These are phyloP conservation scores for Galaxea fascicularis DNA, from an alignment of 92 coral and sea anemone species.

Conservation along the genomic window DNA sequence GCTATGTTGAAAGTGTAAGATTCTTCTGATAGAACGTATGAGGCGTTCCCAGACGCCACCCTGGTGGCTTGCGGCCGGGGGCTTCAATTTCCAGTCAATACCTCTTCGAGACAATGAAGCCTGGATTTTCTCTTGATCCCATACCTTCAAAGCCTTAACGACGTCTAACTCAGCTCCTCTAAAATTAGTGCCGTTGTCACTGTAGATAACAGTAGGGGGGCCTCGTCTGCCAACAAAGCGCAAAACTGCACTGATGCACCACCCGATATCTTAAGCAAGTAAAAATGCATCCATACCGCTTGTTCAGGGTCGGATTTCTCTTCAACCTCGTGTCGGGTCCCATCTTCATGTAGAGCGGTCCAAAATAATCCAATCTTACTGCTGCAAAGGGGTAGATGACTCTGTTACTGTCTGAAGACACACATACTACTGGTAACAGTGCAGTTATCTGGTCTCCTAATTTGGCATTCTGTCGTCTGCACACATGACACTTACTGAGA, in stretches of 20 bases:
- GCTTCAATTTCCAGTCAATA: conserved; percentile 6
- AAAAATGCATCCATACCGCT: conserved; percentile 69
- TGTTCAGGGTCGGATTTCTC: conserved; percentile 52
- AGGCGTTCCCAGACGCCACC: conserved; percentile 11
- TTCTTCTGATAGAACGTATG: conserved; percentile 1
- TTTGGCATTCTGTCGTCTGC: conserved; percentile 28
- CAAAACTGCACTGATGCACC: conserved; percentile 65
- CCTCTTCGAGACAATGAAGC: neutral
- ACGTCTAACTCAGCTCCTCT: conserved; percentile 39
- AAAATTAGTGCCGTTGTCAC: conserved; percentile 75
- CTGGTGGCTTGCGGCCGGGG: neutral
- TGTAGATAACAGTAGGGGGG: conserved; percentile 62
- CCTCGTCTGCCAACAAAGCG: conserved; percentile 73
- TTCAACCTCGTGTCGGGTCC: conserved; percentile 63
- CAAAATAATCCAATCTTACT: conserved; percentile 70
- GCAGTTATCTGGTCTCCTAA: conserved; percentile 34
- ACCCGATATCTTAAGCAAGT: conserved; percentile 72
- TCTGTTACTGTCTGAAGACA: conserved; percentile 64
- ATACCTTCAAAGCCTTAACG: neutral
- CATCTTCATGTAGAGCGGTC: conserved; percentile 58
- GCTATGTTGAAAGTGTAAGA: too few relatives aligned
- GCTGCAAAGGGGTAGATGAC: conserved; percentile 69
- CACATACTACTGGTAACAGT: conserved; percentile 62
- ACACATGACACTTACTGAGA: conserved; percentile 49
- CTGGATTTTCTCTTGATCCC: conserved; percentile 1